phyloP scores from a whole-genome alignment of 2,888 invertebrate genomes.

The Axea sp. region DNA sequence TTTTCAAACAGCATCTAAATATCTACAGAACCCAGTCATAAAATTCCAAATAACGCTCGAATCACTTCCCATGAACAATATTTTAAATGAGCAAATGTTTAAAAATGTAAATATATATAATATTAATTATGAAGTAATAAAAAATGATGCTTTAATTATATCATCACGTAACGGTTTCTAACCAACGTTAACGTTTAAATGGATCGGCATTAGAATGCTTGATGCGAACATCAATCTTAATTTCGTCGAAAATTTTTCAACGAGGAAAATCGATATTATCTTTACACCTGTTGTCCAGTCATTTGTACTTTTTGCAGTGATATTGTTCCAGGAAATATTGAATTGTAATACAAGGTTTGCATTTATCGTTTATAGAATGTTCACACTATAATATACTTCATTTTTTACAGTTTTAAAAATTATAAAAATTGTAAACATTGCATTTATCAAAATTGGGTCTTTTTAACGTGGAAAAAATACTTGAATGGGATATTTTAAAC shows the following conservation, averaged over 20 bases:
- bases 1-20: too few relatives aligned
- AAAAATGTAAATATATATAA: neutral
- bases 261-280: conserved; percentile 7
- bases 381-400: too few relatives aligned
- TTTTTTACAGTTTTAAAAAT: too few relatives aligned
- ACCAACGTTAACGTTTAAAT: conserved; percentile 9
- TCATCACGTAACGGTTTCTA: conserved; percentile 4
- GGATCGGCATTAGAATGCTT: conserved; percentile 15
- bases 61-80: neutral
- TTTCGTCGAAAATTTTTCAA: conserved; percentile 12
- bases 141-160: neutral
- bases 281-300: neutral
- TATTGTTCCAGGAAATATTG: conserved; percentile 11
- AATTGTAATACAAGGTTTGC: conserved; percentile 1
- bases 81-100: conserved; percentile 1
- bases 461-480: too few relatives aligned
- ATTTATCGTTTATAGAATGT: neutral
- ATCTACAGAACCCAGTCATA: too few relatives aligned
- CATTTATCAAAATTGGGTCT: too few relatives aligned
- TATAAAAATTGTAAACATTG: too few relatives aligned
- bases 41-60: neutral
- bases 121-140: conserved; percentile 4
- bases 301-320: conserved; percentile 12
- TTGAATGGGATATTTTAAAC: too few relatives aligned
- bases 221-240: conserved; percentile 8